These are phyloP conservation scores for Diarsia mendica DNA, from an alignment of 2,888 invertebrate genomes.

Conservation along the genomic window DNA sequence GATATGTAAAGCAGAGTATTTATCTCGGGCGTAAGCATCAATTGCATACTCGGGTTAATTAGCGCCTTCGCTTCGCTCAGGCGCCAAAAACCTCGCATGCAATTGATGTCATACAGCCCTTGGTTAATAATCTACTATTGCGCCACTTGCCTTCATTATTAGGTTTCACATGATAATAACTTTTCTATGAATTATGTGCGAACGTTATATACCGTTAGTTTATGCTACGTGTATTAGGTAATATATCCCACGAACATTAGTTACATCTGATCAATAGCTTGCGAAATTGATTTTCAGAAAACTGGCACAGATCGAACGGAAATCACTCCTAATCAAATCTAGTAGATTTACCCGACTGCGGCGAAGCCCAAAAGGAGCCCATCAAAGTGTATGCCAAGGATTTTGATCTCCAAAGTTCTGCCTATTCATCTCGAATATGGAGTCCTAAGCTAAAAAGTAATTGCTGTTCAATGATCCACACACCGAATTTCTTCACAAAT, in stretches of 20 bases:
- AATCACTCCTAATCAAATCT: not conserved
- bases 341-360: not conserved
- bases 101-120: too few species aligned
- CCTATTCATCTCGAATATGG: not conserved
- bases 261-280: conserved; percentile 5
- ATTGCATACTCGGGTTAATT: too few species aligned
- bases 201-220: conserved; percentile 9
- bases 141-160: too few species aligned
- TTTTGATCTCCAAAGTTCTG: not conserved
- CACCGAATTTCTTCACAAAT: conserved; percentile 12
- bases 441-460: not conserved
- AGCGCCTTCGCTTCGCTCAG: too few species aligned
- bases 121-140: too few species aligned
- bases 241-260: not conserved
- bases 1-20: too few species aligned
- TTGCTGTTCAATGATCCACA: not conserved
- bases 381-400: not conserved
- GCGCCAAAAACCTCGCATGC: too few species aligned
- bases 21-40: too few species aligned
- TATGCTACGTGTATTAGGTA: conserved; percentile 13
- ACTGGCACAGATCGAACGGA: not conserved
- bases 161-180: not conserved
- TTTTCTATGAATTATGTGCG: conserved; percentile 8
- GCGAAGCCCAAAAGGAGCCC: too few species aligned
- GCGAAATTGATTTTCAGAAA: conserved; percentile 1